Conservation (phyloP, 2,797 vertebrate genomes). For the Lerista edwardsae region DNA sequence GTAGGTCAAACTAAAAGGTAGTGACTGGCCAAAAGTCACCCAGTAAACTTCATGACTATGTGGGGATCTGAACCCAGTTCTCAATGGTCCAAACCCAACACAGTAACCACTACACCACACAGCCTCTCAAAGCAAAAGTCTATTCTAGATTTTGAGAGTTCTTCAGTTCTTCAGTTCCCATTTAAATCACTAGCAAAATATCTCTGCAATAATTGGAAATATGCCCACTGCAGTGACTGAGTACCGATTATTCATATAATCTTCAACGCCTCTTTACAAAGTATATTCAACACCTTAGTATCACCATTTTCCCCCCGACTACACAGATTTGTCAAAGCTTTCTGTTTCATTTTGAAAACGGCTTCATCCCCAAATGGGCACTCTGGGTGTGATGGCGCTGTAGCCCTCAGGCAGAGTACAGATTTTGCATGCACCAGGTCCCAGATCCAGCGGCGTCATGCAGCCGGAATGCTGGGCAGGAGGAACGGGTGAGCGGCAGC, state of each 20-base stretch:
- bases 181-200: not conserved
- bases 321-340: not conserved
- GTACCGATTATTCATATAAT: not conserved
- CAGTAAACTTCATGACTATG: no score
- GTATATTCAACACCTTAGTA: not conserved
- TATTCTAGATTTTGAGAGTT: not conserved
- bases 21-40: no score
- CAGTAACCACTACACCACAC: no score
- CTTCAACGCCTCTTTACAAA: not conserved
- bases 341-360: conserved; percentile 2
- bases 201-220: not conserved
- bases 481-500: no score
- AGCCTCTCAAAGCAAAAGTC: not conserved
- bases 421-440: no score
- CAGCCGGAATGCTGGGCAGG: no score
- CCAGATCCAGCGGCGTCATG: no score
- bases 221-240: not conserved
- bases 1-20: no score
- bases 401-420: no score
- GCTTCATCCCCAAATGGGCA: not conserved
- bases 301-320: not conserved
- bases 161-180: conserved; percentile 1
- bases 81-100: no score
- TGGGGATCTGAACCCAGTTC: no score
- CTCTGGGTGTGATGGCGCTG: no score